These are phyloP conservation scores for Teinopalpus imperialis DNA, from an alignment of 2,888 invertebrate species.

Conservation along the genomic window DNA sequence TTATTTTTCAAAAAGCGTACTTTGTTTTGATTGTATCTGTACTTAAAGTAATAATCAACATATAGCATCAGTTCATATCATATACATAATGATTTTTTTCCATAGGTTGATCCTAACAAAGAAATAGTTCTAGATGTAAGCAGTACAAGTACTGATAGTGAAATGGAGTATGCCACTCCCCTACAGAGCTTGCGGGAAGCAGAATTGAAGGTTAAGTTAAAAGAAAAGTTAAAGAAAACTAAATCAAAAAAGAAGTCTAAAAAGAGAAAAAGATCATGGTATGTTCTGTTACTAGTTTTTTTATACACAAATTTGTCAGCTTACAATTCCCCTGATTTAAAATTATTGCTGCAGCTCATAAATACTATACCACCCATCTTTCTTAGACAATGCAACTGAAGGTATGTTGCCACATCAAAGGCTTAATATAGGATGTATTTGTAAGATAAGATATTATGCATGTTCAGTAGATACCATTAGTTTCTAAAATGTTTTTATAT, in stretches of 20 bases:
- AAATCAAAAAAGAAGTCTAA: slow-evolving; percentile 79
- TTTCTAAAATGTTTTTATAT: too few relatives aligned
- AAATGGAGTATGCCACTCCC: slow-evolving; percentile 91
- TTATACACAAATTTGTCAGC: too few relatives aligned
- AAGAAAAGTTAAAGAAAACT: slow-evolving; percentile 82
- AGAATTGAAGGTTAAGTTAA: slow-evolving; percentile 87
- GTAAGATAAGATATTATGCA: too few relatives aligned
- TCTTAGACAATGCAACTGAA: too few relatives aligned
- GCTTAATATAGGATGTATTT: too few relatives aligned
- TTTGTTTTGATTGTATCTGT: slow-evolving; percentile 9
- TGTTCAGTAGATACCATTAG: too few relatives aligned
- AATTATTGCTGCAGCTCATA: too few relatives aligned
- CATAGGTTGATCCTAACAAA: slow-evolving; percentile 92
- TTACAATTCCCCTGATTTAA: too few relatives aligned
- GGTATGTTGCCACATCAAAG: too few relatives aligned
- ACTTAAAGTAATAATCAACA: too few relatives aligned
- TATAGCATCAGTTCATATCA: not conserved
- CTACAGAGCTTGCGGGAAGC: slow-evolving; percentile 89
- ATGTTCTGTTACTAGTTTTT: slow-evolving; percentile 19
- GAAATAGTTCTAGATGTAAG: slow-evolving; percentile 96
- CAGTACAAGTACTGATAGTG: slow-evolving; percentile 95
- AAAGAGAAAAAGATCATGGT: slow-evolving; percentile 61
- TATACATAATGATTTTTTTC: slow-evolving; percentile 4
- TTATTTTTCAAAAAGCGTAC: too few relatives aligned
- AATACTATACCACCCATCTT: too few relatives aligned